Conservation (phyloP, 2,888 invertebrate species). For the Drosophila niveifrons region DNA sequence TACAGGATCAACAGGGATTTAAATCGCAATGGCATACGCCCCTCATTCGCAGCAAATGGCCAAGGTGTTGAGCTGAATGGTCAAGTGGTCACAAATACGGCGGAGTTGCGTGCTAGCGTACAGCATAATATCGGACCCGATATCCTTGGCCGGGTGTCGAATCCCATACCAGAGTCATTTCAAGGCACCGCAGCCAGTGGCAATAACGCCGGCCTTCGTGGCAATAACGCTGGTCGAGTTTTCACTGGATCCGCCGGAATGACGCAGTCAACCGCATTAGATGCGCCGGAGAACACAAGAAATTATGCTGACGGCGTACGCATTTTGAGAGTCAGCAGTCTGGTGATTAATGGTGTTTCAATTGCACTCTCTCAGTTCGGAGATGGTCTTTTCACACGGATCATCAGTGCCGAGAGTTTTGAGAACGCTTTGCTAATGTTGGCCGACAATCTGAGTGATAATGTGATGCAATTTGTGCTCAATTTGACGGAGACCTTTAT, state of each 20-base stretch:
- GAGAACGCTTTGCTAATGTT: constrained; percentile 53
- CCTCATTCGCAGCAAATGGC: constrained; percentile 73
- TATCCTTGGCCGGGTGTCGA: constrained; percentile 68
- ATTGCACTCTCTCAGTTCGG: constrained; percentile 45
- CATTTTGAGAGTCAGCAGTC: constrained; percentile 31
- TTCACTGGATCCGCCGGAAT: constrained; percentile 20
- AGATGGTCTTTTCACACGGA: constrained; percentile 36
- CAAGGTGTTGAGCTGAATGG: constrained; percentile 77
- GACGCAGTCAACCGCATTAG: constrained; percentile 3
- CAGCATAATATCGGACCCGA: constrained; percentile 79
- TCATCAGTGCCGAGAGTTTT: constrained; percentile 61
- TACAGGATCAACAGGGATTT: constrained; percentile 77
- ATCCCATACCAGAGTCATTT: constrained; percentile 65
- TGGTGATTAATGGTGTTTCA: constrained; percentile 34
- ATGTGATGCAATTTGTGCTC: constrained; percentile 49
- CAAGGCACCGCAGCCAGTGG: not conserved
- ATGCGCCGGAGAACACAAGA: constrained; percentile 14
- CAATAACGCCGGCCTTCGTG: not conserved
- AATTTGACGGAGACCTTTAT: constrained; percentile 61
- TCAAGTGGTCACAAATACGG: constrained; percentile 69
- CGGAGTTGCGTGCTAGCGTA: constrained; percentile 74
- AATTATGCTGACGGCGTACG: constrained; percentile 38
- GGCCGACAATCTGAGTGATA: constrained; percentile 31
- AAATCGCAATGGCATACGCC: constrained; percentile 69
- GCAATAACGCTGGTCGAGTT: not conserved